A percentile compares a stretch with the other conserved stretches of the same genome.
phyloP scores from a whole-genome alignment of 2,113 vertebrate species.

The Poecile atricapillus region DNA sequence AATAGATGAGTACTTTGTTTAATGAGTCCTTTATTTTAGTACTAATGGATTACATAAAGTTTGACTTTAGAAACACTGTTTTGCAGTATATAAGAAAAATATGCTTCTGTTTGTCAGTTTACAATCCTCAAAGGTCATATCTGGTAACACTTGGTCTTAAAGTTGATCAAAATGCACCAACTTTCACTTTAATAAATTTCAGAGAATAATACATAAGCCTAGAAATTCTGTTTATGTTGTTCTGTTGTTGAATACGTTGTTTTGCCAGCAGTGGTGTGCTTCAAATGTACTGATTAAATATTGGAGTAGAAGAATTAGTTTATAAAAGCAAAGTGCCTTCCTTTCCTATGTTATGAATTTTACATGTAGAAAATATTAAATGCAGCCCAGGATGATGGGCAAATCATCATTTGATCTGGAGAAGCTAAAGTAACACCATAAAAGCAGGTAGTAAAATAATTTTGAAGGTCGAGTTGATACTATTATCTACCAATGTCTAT shows the following conservation, averaged over 20 bases:
- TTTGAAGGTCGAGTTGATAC: not conserved
- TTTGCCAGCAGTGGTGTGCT: not conserved
- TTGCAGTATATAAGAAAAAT: not conserved
- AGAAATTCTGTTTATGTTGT: not conserved
- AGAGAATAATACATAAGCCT: not conserved
- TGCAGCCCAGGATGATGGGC: not conserved
- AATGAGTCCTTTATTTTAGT: not conserved
- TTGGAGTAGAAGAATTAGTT: not conserved
- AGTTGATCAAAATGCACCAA: not conserved
- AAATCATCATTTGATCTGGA: not conserved
- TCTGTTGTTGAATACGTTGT: not conserved
- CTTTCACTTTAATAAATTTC: not conserved
- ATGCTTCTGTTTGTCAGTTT: not conserved
- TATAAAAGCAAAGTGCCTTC: not conserved
- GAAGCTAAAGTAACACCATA: not conserved
- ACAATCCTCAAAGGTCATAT: not conserved
- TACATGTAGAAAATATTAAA: not conserved
- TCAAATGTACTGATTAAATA: conserved; percentile 6
- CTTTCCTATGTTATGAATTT: not conserved
- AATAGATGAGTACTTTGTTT: not conserved
- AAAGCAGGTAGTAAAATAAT: not conserved
- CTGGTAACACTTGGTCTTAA: not conserved
- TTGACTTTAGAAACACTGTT: not conserved
- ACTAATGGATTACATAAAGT: not conserved
- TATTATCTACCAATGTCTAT: not conserved